phyloP scores from a whole-genome alignment of 2,888 invertebrate genomes.

The Norana najaformis region DNA sequence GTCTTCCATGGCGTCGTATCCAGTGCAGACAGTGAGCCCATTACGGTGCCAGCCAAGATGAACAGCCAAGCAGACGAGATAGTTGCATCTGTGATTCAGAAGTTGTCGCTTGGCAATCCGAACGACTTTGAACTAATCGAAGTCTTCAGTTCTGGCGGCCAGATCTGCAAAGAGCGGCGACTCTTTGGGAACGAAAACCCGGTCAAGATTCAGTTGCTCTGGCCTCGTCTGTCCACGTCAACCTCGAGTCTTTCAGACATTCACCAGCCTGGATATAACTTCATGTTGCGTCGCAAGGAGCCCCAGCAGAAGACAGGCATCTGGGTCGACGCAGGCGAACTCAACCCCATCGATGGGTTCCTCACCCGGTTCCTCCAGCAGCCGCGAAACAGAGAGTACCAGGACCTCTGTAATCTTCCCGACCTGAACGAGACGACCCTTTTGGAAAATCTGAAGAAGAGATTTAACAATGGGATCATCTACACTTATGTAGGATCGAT shows the following conservation, averaged over 20 bases:
- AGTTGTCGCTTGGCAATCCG: constrained; percentile 50
- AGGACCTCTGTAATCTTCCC: constrained; percentile 91
- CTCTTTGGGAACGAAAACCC: constrained; percentile 72
- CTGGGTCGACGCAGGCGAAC: neutral
- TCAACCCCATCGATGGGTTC: constrained; percentile 72
- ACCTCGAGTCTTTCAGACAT: constrained; percentile 36
- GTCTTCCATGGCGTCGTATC: constrained; percentile 54
- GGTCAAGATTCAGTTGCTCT: constrained; percentile 64
- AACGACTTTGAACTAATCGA: constrained; percentile 65
- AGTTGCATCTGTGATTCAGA: constrained; percentile 49
- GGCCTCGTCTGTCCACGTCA: constrained; percentile 59
- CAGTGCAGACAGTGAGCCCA: constrained; percentile 49
- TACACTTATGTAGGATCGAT: constrained; percentile 96
- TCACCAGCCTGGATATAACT: constrained; percentile 67
- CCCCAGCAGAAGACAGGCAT: constrained; percentile 35
- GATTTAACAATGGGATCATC: constrained; percentile 88
- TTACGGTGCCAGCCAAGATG: constrained; percentile 56
- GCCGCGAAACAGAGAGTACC: constrained; percentile 88
- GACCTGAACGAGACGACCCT: constrained; percentile 91
- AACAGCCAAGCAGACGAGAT: constrained; percentile 68
- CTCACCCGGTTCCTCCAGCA: constrained; percentile 76
- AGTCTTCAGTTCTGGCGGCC: constrained; percentile 81
- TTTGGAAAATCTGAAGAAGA: constrained; percentile 80
- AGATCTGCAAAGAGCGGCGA: constrained; percentile 88
- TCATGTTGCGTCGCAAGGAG: constrained; percentile 84